Percentiles rank a stretch among this genome's conserved stretches.
Evolutionary conservation across 2,888 invertebrate species (phyloP).

Genomic region (Zelleria hepariella): DNA sequence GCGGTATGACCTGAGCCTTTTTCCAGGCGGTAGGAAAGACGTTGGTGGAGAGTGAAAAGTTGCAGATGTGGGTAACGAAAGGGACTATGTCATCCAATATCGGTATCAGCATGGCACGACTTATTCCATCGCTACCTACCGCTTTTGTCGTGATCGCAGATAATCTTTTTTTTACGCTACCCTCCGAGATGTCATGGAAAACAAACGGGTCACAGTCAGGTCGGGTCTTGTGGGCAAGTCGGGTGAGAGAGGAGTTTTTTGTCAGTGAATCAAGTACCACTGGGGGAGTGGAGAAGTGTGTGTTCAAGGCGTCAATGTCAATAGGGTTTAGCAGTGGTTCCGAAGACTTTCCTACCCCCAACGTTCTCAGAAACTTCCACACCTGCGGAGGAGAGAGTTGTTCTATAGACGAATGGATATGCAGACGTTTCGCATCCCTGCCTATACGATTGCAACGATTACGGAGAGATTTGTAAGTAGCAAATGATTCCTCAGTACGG

Average conservation of each 20-base stretch:
- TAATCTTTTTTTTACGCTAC: constrained; percentile 12
- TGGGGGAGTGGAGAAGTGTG: too few species aligned
- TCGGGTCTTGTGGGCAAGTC: neutral
- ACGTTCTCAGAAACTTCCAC: too few species aligned
- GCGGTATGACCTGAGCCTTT: constrained; percentile 11
- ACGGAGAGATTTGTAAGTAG: neutral
- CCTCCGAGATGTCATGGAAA: neutral
- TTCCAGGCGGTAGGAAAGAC: constrained; percentile 11
- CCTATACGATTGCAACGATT: constrained; percentile 4
- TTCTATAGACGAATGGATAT: neutral
- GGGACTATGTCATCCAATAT: neutral
- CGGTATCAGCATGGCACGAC: constrained; percentile 3
- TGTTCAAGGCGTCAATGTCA: too few species aligned
- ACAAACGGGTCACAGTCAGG: neutral
- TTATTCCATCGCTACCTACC: constrained; percentile 12
- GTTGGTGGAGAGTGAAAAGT: constrained; percentile 9
- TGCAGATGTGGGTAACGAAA: constrained; percentile 9
- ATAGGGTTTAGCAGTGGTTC: too few species aligned
- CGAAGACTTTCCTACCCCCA: neutral
- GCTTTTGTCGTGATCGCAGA: constrained; percentile 12
- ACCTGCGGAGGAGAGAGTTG: too few species aligned
- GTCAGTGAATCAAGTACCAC: too few species aligned
- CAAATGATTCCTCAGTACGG: constrained; percentile 1
- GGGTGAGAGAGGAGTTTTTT: neutral
- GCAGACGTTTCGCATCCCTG: neutral